Base-by-base conservation (phyloP, 2,113 vertebrate genomes). In the Amia ocellicauda region DNA sequence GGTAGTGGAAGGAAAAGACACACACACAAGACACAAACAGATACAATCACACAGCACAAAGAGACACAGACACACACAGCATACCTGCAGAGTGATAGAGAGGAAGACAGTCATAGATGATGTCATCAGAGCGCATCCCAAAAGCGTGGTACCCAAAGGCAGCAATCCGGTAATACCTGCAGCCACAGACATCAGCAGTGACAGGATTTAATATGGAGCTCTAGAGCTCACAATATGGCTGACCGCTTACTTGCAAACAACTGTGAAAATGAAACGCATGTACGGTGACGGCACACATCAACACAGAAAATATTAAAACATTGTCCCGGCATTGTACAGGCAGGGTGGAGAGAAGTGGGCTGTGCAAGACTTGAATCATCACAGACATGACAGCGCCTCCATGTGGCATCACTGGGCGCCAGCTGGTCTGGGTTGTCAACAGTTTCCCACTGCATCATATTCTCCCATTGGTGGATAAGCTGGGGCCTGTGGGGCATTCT, bases 11-110 rank as follows among this genome's bases (percentile, higher is more conserved):
- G 20, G 28, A 3, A 58, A 19, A 19, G 1, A 42, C 52, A 62
- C 11, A 27, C 28, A 61, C 13, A 27, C 36, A 53, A 55, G 41
- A 56, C 31, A 45, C 22, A 55, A n/a, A 41, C 57, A 52, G 22
- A 3, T 20, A 56, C 49, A 1, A 17, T 49, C 11, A 45, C 56
- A 54, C 42, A 60, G 3, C 22, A 22, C 13, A 28, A 14, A 14
- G 26, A 55, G 28, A 23, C 49, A 36, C 31, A 36, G 11, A 36
- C 31, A 36, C 5, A 36, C 31, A 7, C 27, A 62, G 36, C 5
- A 31, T 54, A 94, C 94, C 94, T 81, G 94, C 93, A 0, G 93
- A 92, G 47, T 94, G 93, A 63, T 97, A 96, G 49, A 96, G 87
- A 0, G 94, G 93, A 54, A 96, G 84, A 64, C 92, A 94, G 83